Conservation (phyloP, 2,888 invertebrate species). For the Ischnus inquisitorius region DNA sequence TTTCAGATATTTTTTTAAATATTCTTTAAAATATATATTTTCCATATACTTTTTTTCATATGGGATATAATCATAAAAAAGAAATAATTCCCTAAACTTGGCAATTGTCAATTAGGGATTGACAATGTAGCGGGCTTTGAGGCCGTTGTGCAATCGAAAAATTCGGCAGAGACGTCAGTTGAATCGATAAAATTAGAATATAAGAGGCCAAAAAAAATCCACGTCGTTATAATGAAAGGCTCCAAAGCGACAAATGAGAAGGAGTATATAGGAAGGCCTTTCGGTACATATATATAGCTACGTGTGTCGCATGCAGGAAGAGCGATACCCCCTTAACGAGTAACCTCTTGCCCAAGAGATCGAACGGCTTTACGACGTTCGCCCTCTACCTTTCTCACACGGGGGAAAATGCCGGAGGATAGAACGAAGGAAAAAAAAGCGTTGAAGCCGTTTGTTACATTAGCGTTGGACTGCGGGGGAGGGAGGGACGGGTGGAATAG, state of each 20-base stretch:
- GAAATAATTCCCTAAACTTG: too few relatives aligned
- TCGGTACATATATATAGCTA: slow-evolving; percentile 13
- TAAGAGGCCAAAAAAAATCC: not conserved
- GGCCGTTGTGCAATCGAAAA: not conserved
- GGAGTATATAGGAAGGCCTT: not conserved
- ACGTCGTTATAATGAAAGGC: not conserved
- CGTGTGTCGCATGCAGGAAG: slow-evolving; percentile 31
- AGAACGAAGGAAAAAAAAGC: slow-evolving; percentile 32
- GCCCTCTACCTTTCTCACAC: slow-evolving; percentile 32
- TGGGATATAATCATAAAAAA: not conserved
- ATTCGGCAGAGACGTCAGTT: not conserved
- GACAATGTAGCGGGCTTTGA: too few relatives aligned
- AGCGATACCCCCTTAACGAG: slow-evolving; percentile 70
- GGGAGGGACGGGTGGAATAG: slow-evolving; percentile 55
- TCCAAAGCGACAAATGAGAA: slow-evolving; percentile 5
- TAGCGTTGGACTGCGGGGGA: slow-evolving; percentile 42
- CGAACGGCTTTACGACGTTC: slow-evolving; percentile 57
- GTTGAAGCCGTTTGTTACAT: slow-evolving; percentile 65
- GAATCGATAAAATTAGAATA: not conserved
- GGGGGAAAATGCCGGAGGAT: slow-evolving; percentile 52
- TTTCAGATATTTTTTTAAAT: too few relatives aligned
- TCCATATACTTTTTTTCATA: not conserved
- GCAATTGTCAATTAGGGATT: not conserved
- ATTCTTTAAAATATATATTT: too few relatives aligned
- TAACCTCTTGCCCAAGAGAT: slow-evolving; percentile 69